These are phyloP conservation scores for Coenonympha arcania DNA, from an alignment of 2,888 invertebrate genomes.

Conservation along the genomic window DNA sequence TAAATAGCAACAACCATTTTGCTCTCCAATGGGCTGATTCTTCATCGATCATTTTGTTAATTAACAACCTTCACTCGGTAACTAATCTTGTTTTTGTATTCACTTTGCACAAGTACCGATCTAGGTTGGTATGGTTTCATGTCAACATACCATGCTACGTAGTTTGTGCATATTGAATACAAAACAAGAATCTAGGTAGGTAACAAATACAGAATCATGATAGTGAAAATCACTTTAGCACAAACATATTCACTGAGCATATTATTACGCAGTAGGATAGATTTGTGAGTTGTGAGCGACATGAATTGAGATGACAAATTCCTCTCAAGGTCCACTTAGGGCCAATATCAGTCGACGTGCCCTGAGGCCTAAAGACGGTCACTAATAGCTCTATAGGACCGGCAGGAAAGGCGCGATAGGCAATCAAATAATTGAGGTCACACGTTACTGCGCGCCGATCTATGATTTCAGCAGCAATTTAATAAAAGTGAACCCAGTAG, in stretches of 20 bases:
- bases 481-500: conserved; percentile 2
- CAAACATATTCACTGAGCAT: not conserved
- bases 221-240: too few relatives aligned
- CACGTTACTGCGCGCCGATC: conserved; percentile 32
- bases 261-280: not conserved
- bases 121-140: too few relatives aligned
- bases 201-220: too few relatives aligned
- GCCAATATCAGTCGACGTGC: conserved; percentile 33
- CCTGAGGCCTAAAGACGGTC: conserved; percentile 34
- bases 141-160: too few relatives aligned
- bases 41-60: too few relatives aligned
- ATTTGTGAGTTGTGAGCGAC: not conserved
- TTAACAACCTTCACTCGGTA: too few relatives aligned
- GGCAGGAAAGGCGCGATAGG: conserved; percentile 43
- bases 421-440: conserved; percentile 69
- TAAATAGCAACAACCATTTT: not conserved
- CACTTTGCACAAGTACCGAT: too few relatives aligned
- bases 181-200: too few relatives aligned
- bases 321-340: conserved; percentile 30
- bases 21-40: too few relatives aligned
- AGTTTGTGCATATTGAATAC: too few relatives aligned
- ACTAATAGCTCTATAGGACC: conserved; percentile 38
- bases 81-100: too few relatives aligned
- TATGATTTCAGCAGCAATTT: conserved; percentile 16
- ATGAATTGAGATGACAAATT: conserved; percentile 19